Evolutionary conservation across 2,113 vertebrate species (phyloP).

Genomic region (Myiagra hebetior): DNA sequence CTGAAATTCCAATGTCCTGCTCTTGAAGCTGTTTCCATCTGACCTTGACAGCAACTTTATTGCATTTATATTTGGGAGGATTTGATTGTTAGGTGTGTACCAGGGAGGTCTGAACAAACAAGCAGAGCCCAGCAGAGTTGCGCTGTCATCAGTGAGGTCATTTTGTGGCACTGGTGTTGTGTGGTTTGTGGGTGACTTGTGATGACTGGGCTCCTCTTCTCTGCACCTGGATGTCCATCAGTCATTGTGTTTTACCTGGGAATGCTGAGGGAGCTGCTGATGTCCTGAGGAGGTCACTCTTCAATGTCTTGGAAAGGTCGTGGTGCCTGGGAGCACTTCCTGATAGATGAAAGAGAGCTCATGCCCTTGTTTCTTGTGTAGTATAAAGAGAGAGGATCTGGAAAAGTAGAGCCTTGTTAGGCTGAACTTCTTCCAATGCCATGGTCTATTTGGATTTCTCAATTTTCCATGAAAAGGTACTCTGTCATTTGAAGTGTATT

Average conservation of each 20-base stretch:
- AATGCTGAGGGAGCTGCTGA: background rate
- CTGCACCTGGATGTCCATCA: background rate
- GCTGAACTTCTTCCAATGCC: background rate
- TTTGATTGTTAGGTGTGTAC: background rate
- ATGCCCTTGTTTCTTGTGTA: accelerated
- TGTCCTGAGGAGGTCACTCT: background rate
- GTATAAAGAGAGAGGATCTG: too few relatives aligned
- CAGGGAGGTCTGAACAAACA: background rate
- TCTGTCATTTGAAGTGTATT: background rate
- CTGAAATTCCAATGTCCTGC: too few relatives aligned
- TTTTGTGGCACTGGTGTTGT: accelerated
- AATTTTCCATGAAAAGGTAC: accelerated
- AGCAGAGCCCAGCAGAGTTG: accelerated
- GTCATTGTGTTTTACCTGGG: background rate
- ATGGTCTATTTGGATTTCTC: background rate
- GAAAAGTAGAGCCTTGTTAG: background rate
- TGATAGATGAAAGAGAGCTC: background rate
- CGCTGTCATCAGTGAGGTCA: accelerated
- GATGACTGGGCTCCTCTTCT: background rate
- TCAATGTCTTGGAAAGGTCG: accelerated
- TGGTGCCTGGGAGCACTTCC: background rate
- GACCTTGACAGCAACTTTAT: background rate
- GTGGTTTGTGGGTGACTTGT: background rate
- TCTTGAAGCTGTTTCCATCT: background rate
- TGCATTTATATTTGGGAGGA: background rate